Percentiles rank a stretch among this genome's conserved stretches.
These are phyloP conservation scores for Passer domesticus DNA, from an alignment of 2,113 vertebrate species.

Conservation along the genomic window DNA sequence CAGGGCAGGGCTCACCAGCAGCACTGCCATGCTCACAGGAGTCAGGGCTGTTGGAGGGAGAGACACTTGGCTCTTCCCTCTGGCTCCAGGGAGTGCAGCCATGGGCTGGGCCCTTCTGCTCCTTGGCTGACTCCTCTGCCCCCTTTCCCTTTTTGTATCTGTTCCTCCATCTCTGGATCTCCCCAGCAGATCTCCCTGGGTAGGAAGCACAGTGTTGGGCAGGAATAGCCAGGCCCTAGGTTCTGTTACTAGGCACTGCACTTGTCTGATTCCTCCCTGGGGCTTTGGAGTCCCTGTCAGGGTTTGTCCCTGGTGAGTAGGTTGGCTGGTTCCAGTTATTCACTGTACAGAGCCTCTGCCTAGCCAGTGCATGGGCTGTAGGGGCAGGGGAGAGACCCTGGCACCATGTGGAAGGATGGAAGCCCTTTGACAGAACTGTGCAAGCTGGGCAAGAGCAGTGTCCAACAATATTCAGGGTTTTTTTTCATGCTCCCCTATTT, in stretches of 20 bases:
- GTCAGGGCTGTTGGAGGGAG: neutral
- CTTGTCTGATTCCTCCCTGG: neutral
- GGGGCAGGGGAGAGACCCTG: neutral
- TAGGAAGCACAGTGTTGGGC: neutral
- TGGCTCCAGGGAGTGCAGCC: neutral
- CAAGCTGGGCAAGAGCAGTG: neutral
- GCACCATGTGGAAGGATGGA: neutral
- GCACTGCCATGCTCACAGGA: neutral
- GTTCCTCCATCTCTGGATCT: neutral
- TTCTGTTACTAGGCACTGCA: neutral
- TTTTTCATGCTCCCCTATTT: neutral
- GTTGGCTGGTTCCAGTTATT: slow-evolving; percentile 48
- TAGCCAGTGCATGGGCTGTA: neutral
- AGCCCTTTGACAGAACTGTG: neutral
- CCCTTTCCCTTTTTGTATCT: neutral
- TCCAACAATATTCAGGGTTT: neutral
- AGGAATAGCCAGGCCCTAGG: neutral
- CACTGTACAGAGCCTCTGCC: neutral
- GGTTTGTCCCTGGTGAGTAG: neutral
- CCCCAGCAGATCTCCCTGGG: neutral
- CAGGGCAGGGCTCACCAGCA: neutral
- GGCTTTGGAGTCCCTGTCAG: neutral
- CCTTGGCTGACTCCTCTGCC: neutral
- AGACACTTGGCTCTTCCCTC: neutral
- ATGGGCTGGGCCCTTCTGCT: slow-evolving; percentile 16